A percentile compares a stretch with the other conserved stretches of the same genome.
Conservation (phyloP, 2,797 vertebrate genomes). For the Liasis olivaceus region DNA sequence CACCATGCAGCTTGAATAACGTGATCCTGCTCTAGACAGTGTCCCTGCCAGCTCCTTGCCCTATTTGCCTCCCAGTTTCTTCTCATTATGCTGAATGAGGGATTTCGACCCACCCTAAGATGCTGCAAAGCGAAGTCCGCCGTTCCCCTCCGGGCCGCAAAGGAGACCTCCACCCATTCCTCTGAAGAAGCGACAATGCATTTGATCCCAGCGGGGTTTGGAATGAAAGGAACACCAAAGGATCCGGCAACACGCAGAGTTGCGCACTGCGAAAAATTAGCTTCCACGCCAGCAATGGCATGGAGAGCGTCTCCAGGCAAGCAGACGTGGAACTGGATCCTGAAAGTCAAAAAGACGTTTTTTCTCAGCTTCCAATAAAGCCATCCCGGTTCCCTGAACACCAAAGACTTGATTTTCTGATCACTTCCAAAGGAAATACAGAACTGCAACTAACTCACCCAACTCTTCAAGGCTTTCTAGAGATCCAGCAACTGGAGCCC, state of each 20-base stretch:
- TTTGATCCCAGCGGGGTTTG: not conserved
- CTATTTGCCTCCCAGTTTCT: not conserved
- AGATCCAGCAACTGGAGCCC: rapidly evolving
- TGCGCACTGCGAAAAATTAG: not conserved
- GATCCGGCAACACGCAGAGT: too few relatives aligned
- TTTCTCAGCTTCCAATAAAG: too few relatives aligned
- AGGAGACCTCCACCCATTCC: not conserved
- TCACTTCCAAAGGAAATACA: rapidly evolving
- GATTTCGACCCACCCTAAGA: not conserved
- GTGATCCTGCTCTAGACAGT: not conserved
- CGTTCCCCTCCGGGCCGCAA: too few relatives aligned
- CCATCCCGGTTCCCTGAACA: not conserved
- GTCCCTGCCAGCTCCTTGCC: not conserved
- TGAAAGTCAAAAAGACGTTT: not conserved
- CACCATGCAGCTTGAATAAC: too few relatives aligned
- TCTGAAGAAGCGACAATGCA: not conserved
- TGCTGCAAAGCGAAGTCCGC: not conserved
- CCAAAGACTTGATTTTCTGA: not conserved
- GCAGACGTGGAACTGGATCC: not conserved
- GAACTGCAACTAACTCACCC: not conserved
- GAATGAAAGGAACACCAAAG: not conserved
- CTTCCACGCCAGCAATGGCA: rapidly evolving
- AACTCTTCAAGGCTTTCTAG: not conserved
- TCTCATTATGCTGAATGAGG: not conserved
- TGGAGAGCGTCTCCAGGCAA: not conserved